Conservation (phyloP, 2,888 invertebrate genomes). For the Drepana falcataria region DNA sequence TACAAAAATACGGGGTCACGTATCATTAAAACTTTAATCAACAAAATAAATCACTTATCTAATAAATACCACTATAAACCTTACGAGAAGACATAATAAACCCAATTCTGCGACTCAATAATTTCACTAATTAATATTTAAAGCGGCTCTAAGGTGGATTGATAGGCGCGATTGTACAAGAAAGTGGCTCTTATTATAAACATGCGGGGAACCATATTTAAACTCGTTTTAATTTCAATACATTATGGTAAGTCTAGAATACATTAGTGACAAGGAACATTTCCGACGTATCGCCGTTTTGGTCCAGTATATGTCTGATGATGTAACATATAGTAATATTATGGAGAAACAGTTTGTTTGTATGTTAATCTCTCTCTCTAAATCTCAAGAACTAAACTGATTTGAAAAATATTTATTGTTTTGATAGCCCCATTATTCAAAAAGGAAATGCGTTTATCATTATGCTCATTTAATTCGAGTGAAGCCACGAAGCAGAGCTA, state of each 20-base stretch:
- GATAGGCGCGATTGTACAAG: not conserved
- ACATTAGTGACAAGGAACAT: conserved; percentile 3
- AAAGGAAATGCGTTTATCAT: too few species aligned
- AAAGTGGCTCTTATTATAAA: not conserved
- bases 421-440: too few species aligned
- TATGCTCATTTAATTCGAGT: too few species aligned
- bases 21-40: not conserved
- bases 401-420: too few species aligned
- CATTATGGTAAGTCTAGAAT: conserved; percentile 13
- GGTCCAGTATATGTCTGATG: too few species aligned
- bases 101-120: conserved; percentile 11
- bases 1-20: not conserved
- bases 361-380: too few species aligned
- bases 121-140: conserved; percentile 26
- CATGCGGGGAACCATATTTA: not conserved
- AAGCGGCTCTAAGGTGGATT: conserved; percentile 3
- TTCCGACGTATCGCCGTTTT: too few species aligned
- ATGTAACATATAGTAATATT: too few species aligned
- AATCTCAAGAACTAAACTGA: too few species aligned
- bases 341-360: too few species aligned
- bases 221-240: conserved; percentile 23
- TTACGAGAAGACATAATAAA: conserved; percentile 2
- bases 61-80: not conserved
- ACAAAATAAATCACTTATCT: not conserved
- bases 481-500: too few species aligned